Conservation (phyloP, 2,797 vertebrate genomes). For the Lacerta viridis region DNA sequence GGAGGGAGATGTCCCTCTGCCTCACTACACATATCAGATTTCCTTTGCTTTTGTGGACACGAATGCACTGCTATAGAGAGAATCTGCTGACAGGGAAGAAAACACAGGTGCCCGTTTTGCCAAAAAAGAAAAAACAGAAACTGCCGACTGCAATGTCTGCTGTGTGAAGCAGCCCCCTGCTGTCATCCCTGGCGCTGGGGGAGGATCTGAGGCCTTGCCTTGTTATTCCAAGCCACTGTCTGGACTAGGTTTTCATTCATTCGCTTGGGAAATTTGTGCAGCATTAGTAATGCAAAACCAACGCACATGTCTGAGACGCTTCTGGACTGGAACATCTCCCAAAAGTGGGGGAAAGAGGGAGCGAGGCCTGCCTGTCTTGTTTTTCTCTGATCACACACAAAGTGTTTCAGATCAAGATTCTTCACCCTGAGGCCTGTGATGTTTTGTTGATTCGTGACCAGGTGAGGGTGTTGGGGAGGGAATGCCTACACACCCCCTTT, state of each 20-base stretch:
- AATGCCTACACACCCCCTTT: too few relatives aligned
- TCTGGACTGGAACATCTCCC: background rate
- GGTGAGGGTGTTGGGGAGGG: too few relatives aligned
- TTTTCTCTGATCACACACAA: background rate
- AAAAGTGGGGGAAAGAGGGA: too few relatives aligned
- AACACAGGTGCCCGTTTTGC: constrained; percentile 39
- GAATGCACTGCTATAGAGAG: background rate
- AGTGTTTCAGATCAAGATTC: background rate
- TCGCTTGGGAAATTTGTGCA: constrained; percentile 68
- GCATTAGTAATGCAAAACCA: constrained; percentile 73
- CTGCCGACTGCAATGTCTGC: constrained; percentile 49
- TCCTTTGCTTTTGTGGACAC: background rate
- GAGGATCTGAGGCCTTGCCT: constrained; percentile 39
- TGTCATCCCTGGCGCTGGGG: constrained; percentile 63
- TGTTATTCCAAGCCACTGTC: constrained; percentile 64
- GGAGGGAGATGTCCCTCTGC: background rate
- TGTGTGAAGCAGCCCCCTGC: constrained; percentile 9
- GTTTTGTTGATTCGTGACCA: too few relatives aligned
- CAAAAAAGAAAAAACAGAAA: background rate
- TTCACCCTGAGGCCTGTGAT: too few relatives aligned
- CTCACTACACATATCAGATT: background rate
- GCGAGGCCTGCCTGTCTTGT: background rate
- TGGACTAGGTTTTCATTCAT: constrained; percentile 66
- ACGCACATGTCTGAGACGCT: constrained; percentile 49
- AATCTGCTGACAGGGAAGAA: constrained; percentile 22